Percentiles rank a stretch among this genome's conserved stretches.
Evolutionary conservation across 1,140 invertebrate genomes (phyloP).

Genomic region (Drosophila simulans): DNA sequence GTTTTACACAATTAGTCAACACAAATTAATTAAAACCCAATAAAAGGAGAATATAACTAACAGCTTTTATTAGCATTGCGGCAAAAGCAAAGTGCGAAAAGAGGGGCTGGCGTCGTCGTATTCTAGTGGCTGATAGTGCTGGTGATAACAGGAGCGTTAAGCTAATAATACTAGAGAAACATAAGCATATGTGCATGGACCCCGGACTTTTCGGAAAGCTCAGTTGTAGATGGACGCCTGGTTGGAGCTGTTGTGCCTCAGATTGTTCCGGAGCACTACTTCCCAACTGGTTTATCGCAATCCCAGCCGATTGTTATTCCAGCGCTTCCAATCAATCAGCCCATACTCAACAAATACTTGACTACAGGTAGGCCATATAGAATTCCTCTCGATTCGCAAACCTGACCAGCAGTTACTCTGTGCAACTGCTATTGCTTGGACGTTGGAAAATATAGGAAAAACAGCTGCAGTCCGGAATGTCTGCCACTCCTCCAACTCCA

Average conservation of each 20-base stretch:
- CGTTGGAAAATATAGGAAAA: neutral
- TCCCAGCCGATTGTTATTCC: slow-evolving; percentile 1
- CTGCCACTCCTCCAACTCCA: slow-evolving; percentile 1
- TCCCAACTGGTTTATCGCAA: slow-evolving; percentile 14
- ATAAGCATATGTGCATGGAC: slow-evolving; percentile 17
- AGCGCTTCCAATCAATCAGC: slow-evolving; percentile 4
- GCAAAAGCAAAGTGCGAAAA: slow-evolving; percentile 5
- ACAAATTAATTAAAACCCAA: neutral
- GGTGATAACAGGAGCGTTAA: slow-evolving; percentile 27
- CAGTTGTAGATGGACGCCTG: slow-evolving; percentile 38
- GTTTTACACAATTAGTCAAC: neutral
- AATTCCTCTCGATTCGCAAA: slow-evolving; percentile 8
- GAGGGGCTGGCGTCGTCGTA: neutral
- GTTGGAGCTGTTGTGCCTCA: slow-evolving; percentile 20
- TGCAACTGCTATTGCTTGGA: neutral
- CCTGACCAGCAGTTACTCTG: slow-evolving; percentile 8
- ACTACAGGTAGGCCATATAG: slow-evolving; percentile 13
- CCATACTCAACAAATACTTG: neutral
- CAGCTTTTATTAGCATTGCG: slow-evolving; percentile 8
- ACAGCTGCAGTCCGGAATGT: slow-evolving; percentile 4
- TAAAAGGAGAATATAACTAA: neutral
- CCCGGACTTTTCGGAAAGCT: slow-evolving; percentile 18
- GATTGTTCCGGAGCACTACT: neutral
- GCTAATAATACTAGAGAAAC: slow-evolving; percentile 28
- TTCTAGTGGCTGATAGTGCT: slow-evolving; percentile 22